Conservation (phyloP, 2,113 vertebrate species). For the Calyptomena viridis region DNA sequence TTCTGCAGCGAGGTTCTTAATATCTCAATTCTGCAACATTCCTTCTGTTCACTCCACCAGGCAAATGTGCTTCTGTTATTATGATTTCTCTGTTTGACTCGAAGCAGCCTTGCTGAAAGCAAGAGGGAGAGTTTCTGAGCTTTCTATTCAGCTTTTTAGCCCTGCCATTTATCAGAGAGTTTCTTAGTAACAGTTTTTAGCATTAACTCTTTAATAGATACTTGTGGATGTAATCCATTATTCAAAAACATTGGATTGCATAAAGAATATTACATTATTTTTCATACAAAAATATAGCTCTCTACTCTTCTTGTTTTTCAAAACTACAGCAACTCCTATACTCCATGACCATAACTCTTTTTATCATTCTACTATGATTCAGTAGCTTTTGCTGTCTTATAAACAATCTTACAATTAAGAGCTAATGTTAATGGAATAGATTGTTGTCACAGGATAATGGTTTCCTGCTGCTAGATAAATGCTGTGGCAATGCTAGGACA, state of each 20-base stretch:
- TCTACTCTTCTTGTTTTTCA: constrained; percentile 52
- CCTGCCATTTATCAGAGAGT: constrained; percentile 22
- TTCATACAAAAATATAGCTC: constrained; percentile 44
- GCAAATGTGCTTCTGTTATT: constrained; percentile 63
- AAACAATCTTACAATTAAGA: constrained; percentile 80
- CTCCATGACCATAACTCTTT: constrained; percentile 68
- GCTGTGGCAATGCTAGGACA: constrained; percentile 69
- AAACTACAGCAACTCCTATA: constrained; percentile 54
- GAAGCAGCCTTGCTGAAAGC: constrained; percentile 36
- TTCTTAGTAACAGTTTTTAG: constrained; percentile 58
- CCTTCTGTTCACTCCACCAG: constrained; percentile 51
- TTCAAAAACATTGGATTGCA: background rate
- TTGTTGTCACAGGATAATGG: constrained; percentile 78
- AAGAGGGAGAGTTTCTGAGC: constrained; percentile 57
- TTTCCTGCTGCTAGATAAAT: constrained; percentile 79
- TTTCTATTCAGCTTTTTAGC: constrained; percentile 41
- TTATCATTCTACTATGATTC: constrained; percentile 75
- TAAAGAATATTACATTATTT: constrained; percentile 49
- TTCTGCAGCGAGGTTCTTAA: constrained; percentile 50
- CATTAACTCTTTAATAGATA: constrained; percentile 61
- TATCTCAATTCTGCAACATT: constrained; percentile 55
- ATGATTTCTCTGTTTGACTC: constrained; percentile 65
- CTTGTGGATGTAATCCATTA: constrained; percentile 43
- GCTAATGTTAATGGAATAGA: constrained; percentile 79
- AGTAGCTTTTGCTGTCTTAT: constrained; percentile 76